phyloP scores from a whole-genome alignment of 2,797 vertebrate species.

The Numenius phaeopus region DNA sequence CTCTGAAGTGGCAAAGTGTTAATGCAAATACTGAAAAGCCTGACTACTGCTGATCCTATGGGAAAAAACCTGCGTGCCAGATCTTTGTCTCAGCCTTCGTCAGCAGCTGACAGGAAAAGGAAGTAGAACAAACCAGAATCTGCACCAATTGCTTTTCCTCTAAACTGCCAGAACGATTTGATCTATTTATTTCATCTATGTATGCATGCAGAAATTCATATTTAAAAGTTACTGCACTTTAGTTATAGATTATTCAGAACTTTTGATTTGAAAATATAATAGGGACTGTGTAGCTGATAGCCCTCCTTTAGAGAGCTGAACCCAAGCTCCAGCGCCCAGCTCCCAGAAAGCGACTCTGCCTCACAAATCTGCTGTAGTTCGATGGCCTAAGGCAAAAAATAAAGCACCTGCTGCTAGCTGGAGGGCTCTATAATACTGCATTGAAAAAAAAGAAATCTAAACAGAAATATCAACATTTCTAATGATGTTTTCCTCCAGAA shows the following conservation, averaged over 20 bases:
- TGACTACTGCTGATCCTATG: neutral
- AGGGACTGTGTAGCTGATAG: neutral
- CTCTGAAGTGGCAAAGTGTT: neutral
- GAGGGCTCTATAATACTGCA: neutral
- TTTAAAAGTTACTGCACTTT: neutral
- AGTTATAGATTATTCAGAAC: neutral
- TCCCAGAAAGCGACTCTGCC: neutral
- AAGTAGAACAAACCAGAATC: neutral
- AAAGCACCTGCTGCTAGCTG: neutral
- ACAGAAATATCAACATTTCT: neutral
- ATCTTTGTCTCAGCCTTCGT: neutral
- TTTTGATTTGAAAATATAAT: neutral
- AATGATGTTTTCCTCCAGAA: neutral
- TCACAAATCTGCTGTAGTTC: neutral
- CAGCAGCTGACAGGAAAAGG: neutral
- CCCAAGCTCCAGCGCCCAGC: neutral
- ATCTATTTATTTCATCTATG: neutral
- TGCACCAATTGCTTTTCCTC: neutral
- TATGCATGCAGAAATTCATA: neutral
- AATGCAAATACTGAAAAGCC: neutral
- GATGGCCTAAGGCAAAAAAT: neutral
- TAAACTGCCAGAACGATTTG: neutral
- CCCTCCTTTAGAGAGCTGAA: neutral
- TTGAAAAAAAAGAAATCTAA: neutral
- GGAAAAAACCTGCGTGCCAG: fast-evolving